phyloP scores from a whole-genome alignment of 2,113 vertebrate species.

The Nicator chloris region DNA sequence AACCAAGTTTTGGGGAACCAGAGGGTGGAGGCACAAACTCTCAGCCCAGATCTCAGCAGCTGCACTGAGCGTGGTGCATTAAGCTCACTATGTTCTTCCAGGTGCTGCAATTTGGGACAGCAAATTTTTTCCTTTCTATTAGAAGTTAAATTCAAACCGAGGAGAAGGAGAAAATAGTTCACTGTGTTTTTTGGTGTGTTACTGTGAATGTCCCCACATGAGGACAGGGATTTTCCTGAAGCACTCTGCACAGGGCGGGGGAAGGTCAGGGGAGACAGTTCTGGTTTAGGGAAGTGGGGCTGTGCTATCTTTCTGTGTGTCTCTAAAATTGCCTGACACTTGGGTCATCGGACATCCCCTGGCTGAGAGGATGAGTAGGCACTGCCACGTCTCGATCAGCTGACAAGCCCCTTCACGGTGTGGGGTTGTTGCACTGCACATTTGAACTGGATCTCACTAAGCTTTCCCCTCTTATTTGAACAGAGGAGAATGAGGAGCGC shows the following conservation, averaged over 20 bases:
- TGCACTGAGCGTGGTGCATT: neutral
- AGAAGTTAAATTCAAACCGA: neutral
- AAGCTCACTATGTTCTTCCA: neutral
- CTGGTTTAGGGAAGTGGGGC: neutral
- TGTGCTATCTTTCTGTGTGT: neutral
- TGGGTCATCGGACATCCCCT: neutral
- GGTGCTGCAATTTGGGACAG: neutral
- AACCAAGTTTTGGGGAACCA: neutral
- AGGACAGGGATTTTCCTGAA: neutral
- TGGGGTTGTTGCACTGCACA: neutral
- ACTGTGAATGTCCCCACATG: neutral
- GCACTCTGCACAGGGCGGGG: neutral
- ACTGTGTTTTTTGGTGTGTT: neutral
- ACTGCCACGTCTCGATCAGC: neutral
- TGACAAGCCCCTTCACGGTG: neutral
- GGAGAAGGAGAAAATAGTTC: neutral
- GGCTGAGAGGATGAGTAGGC: neutral
- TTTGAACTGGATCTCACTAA: neutral
- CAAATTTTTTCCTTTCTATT: neutral
- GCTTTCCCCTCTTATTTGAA: neutral
- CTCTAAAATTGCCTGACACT: neutral
- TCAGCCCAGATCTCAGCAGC: neutral
- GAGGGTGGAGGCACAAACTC: neutral
- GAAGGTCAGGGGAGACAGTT: neutral
- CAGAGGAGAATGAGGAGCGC: conserved; percentile 96